phyloP scores from a whole-genome alignment of 2,888 invertebrate genomes.

The Drosophila ezoana region DNA sequence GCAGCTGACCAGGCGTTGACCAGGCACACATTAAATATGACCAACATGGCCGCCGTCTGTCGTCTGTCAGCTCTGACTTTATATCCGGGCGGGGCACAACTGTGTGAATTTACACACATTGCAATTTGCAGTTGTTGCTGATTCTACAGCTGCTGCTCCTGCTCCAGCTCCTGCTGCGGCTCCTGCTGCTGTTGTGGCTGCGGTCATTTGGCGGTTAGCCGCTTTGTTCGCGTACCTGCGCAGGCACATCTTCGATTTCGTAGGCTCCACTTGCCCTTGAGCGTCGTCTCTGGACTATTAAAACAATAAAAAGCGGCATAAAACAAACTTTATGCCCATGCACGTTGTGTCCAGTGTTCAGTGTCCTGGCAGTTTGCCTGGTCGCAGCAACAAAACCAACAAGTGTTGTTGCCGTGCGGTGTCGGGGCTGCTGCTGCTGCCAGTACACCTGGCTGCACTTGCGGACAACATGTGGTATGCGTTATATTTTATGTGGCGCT shows the following conservation, averaged over 20 bases:
- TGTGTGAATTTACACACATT: slow-evolving; percentile 73
- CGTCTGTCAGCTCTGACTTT: slow-evolving; percentile 57
- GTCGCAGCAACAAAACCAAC: slow-evolving; percentile 54
- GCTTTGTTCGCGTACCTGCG: slow-evolving; percentile 62
- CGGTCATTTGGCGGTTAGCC: slow-evolving; percentile 77
- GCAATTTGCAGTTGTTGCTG: slow-evolving; percentile 61
- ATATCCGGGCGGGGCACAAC: slow-evolving; percentile 50
- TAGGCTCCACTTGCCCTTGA: slow-evolving; percentile 51
- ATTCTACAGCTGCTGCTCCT: slow-evolving; percentile 6
- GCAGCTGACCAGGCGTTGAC: slow-evolving; percentile 60
- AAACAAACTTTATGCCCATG: slow-evolving; percentile 62
- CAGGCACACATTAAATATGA: slow-evolving; percentile 76
- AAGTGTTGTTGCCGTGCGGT: slow-evolving; percentile 42
- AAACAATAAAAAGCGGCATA: slow-evolving; percentile 70
- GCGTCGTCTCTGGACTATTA: slow-evolving; percentile 55
- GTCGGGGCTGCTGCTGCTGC: slow-evolving; percentile 21
- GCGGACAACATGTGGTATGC: slow-evolving; percentile 67
- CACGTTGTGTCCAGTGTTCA: slow-evolving; percentile 16
- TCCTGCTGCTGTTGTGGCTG: slow-evolving; percentile 44
- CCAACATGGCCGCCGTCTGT: slow-evolving; percentile 67
- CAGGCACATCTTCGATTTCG: slow-evolving; percentile 70
- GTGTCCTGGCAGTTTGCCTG: slow-evolving; percentile 43
- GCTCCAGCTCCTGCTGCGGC: slow-evolving; percentile 23
- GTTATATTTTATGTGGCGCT: slow-evolving; percentile 64
- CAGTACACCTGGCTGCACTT: slow-evolving; percentile 57